Conservation (phyloP, 2,888 invertebrate species). For the Trichopoda pennipes region DNA sequence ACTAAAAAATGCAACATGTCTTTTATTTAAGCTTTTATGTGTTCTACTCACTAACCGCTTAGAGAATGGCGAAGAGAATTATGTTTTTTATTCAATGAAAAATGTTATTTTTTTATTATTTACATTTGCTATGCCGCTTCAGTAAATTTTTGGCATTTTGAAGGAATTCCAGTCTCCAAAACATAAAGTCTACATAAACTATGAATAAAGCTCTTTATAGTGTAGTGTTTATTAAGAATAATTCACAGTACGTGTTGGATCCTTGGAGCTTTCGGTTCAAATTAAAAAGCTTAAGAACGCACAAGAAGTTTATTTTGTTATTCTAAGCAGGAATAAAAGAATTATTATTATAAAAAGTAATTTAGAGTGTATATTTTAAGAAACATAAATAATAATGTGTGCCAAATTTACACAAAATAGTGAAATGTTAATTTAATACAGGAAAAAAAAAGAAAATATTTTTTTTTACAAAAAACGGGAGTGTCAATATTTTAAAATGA, state of each 20-base stretch:
- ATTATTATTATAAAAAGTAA: not conserved
- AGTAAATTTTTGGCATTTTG: conserved; percentile 26
- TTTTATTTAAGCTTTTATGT: conserved; percentile 4
- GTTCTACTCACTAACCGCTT: conserved; percentile 30
- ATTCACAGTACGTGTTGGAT: conserved; percentile 78
- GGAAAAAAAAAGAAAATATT: not conserved
- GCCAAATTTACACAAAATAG: conserved; percentile 36
- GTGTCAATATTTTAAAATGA: conserved; percentile 30
- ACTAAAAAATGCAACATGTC: conserved; percentile 63
- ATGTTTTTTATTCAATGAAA: conserved; percentile 28
- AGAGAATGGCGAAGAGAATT: conserved; percentile 33
- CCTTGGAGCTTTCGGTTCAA: conserved; percentile 73
- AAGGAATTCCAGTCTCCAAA: conserved; percentile 65
- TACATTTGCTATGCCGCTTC: conserved; percentile 38
- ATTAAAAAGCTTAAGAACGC: conserved; percentile 17
- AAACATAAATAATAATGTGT: conserved; percentile 24
- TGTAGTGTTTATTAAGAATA: conserved; percentile 63
- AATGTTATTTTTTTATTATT: conserved; percentile 11
- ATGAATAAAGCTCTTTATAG: conserved; percentile 57
- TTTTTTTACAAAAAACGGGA: conserved; percentile 25
- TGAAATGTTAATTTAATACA: not conserved
- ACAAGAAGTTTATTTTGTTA: conserved; percentile 39
- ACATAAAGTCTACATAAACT: conserved; percentile 48
- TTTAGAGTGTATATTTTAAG: not conserved
- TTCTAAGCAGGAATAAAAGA: not conserved